Evolutionary conservation across 2,888 invertebrate genomes (phyloP).

Genomic region (Noctua janthina): DNA sequence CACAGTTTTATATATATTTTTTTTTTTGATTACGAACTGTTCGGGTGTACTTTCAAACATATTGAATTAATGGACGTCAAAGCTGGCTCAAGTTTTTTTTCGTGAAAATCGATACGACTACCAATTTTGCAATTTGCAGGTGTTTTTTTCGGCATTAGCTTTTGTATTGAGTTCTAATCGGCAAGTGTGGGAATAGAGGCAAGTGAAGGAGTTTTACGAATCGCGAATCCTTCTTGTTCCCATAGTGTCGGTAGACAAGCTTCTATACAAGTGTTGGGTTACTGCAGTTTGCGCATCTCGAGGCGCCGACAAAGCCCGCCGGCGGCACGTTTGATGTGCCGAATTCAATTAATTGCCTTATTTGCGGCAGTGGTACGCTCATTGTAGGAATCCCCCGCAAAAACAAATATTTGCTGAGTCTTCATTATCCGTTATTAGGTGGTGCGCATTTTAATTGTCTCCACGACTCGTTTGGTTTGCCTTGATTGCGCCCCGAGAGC

Average conservation of each 20-base stretch:
- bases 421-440: constrained; percentile 89
- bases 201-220: constrained; percentile 76
- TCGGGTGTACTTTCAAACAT: constrained; percentile 3
- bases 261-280: constrained; percentile 85
- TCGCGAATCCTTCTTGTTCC: constrained; percentile 31
- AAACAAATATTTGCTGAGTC: constrained; percentile 88
- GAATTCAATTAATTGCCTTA: constrained; percentile 90
- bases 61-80: constrained; percentile 3
- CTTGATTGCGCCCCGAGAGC: constrained; percentile 48
- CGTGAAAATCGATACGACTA: constrained; percentile 74
- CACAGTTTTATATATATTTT: constrained; percentile 25
- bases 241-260: constrained; percentile 60
- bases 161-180: constrained; percentile 65
- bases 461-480: constrained; percentile 49
- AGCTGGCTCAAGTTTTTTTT: constrained; percentile 42
- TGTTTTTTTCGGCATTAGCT: constrained; percentile 65
- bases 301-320: constrained; percentile 86
- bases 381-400: constrained; percentile 86
- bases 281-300: constrained; percentile 73
- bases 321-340: constrained; percentile 87
- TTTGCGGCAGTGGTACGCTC: constrained; percentile 84
- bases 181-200: constrained; percentile 75
- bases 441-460: constrained; percentile 81
- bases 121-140: constrained; percentile 72
- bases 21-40: constrained; percentile 25